Evolutionary conservation across 2,888 invertebrate genomes (phyloP), one percentile per base, ranked within the genome.

Genomic region (Arrhopalites spinosus): DNA sequence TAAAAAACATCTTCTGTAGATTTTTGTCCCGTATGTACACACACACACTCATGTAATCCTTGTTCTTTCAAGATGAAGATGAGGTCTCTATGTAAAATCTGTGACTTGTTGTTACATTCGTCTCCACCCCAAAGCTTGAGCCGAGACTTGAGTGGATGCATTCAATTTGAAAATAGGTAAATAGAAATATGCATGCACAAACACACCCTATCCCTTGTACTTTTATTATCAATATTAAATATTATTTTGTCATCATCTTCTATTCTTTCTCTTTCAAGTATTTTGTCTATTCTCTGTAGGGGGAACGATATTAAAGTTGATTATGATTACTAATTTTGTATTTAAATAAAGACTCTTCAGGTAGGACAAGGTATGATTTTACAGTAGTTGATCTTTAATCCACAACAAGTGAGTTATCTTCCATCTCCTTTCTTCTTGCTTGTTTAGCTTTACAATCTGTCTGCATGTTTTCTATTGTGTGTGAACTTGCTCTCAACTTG

Each of bases 351-450:
- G 15, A 45, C 7, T 45, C 45, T 11, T n/a, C 50, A 25, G 13
- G 25, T 59, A n/a, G n/a, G 59, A 59, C 59, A 59, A 59, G 25
- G 27, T 59, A 59, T 59, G 23, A 59, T 59, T 59, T 59, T 25
- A 59, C 59, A 59, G 59, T 59, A 59, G 59, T 25, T 27, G 23
- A 7, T 27, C 23, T 25, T n/a, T n/a, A n/a, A n/a, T n/a, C n/a
- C n/a, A n/a, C 23, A 23, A 59, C 27, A 25, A 59, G 13, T 25
- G 25, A 25, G 59, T 59, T 25, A 59, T 59, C 25, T 25, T 27
- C 25, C 27, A 25, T 59, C 25, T 3, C 59, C 59, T 15, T 50
- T 50, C 20, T 20, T 17, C 15, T n/a, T n/a, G n/a, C n/a, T n/a
- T n/a, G n/a, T n/a, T n/a, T n/a, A n/a, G n/a, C 36, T 11, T 11